A percentile compares a stretch with the other conserved stretches of the same genome.
These are phyloP conservation scores for Apoda limacodes DNA, from an alignment of 2,888 invertebrate genomes.

Conservation along the genomic window DNA sequence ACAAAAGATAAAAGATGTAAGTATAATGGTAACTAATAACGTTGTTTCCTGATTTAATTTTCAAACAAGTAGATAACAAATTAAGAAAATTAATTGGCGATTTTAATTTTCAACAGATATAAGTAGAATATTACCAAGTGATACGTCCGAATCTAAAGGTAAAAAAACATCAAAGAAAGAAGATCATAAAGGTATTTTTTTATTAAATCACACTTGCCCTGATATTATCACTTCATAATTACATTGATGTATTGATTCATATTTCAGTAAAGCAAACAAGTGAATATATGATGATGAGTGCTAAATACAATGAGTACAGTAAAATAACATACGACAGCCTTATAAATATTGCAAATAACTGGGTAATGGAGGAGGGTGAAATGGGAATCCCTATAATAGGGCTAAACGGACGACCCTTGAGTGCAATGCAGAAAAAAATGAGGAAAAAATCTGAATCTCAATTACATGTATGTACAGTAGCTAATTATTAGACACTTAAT, in stretches of 20 bases:
- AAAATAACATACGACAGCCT: slow-evolving; percentile 46
- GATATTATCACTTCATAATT: background rate
- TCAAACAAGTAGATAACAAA: no score
- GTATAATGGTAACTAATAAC: no score
- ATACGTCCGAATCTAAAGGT: slow-evolving; percentile 29
- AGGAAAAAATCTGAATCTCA: slow-evolving; percentile 52
- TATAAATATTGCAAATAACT: slow-evolving; percentile 50
- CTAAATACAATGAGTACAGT: slow-evolving; percentile 46
- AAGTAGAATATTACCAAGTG: slow-evolving; percentile 29
- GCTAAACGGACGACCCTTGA: slow-evolving; percentile 43
- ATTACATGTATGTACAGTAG: slow-evolving; percentile 36
- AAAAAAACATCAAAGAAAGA: slow-evolving; percentile 52
- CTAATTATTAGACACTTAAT: background rate
- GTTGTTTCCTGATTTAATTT: no score
- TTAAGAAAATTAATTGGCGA: no score
- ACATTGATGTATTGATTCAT: background rate
- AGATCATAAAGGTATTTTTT: slow-evolving; percentile 36
- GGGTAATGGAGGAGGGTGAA: slow-evolving; percentile 45
- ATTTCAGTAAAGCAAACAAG: slow-evolving; percentile 37
- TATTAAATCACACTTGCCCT: no score
- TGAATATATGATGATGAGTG: slow-evolving; percentile 40
- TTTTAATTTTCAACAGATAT: slow-evolving; percentile 22
- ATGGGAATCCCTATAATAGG: slow-evolving; percentile 38
- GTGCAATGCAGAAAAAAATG: slow-evolving; percentile 38
- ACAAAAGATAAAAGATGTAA: no score